Base-by-base conservation (phyloP, 2,888 invertebrate species). In the Ophioninae sp. region DNA sequence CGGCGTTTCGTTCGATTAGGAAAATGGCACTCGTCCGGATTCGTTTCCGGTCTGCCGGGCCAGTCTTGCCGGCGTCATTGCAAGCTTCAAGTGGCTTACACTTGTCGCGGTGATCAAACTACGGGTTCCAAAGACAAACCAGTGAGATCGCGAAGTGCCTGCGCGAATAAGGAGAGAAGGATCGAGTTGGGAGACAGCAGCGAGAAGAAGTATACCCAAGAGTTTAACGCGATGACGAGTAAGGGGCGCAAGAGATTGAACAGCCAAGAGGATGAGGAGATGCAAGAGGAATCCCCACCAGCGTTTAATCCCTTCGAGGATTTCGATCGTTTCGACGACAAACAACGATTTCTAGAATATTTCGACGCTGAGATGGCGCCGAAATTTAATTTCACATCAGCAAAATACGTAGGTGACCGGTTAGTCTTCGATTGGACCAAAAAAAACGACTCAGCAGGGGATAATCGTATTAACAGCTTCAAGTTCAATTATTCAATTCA, bases 51-150 rank as follows among this genome's bases (percentile, higher is more conserved):
- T 90, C 93, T 82, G 85, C 94, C 93, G 82, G 88, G 89, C 81
- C 94, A 94, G 93, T 95, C 94, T 87, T 95, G 95, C 95, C 94
- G 94, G 84, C 93, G 95, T 78, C 94, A 94, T 68, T 95, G 95
- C 89, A 95, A 95, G 89, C 90, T 95, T 73, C 95, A 95, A 91
- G 94, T 95, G 20, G 95, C 95, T 41, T 96, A 95, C 90, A 94
- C 89, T 7, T 21, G 81, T 39, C n/a, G 56, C 7, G 78, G 84
- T 30, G 75, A 85, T 7, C 65, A 50, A 23, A 59, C 56, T 57
- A 62, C 6, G 0, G 76, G 81, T n/a, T 39, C 30, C 8, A 70
- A 75, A 41, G 20, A 7, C 13, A 74, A 59, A 41, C 50, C 8
- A 6, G 7, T n/a, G 37, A 70, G 50, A 79, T 56, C 57, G 56